A percentile compares a stretch with the other conserved stretches of the same genome.
phyloP scores from a whole-genome alignment of 2,113 vertebrate species.

The Gymnorhina tibicen region DNA sequence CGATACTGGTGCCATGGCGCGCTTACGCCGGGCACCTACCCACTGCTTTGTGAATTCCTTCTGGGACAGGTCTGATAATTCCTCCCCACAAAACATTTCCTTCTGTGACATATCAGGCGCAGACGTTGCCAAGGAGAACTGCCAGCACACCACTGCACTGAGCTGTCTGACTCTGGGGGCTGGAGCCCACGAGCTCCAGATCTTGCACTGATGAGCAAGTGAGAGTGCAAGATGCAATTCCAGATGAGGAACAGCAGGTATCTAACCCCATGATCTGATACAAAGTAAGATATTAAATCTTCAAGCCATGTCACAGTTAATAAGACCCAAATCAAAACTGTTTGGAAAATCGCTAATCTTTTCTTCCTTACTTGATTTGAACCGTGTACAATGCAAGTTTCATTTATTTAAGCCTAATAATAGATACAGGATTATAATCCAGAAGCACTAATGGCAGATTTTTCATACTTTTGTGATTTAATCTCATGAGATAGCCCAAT shows the following conservation, averaged over 20 bases:
- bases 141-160: neutral
- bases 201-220: neutral
- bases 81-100: neutral
- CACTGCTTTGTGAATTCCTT: neutral
- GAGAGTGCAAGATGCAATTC: neutral
- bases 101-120: neutral
- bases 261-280: neutral
- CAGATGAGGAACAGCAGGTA: neutral
- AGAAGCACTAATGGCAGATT: neutral
- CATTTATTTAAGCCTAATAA: neutral
- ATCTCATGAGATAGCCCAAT: neutral
- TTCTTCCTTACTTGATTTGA: neutral
- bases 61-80: neutral
- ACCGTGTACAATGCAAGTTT: neutral
- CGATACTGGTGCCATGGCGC: rapidly evolving
- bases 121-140: neutral
- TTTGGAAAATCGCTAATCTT: neutral
- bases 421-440: neutral
- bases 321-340: neutral
- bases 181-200: neutral
- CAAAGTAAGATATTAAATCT: neutral
- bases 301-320: neutral
- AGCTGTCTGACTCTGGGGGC: neutral
- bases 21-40: neutral
- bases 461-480: neutral